These are phyloP conservation scores for Meiosimyza platycephala DNA, from an alignment of 2,888 invertebrate genomes.

Conservation along the genomic window DNA sequence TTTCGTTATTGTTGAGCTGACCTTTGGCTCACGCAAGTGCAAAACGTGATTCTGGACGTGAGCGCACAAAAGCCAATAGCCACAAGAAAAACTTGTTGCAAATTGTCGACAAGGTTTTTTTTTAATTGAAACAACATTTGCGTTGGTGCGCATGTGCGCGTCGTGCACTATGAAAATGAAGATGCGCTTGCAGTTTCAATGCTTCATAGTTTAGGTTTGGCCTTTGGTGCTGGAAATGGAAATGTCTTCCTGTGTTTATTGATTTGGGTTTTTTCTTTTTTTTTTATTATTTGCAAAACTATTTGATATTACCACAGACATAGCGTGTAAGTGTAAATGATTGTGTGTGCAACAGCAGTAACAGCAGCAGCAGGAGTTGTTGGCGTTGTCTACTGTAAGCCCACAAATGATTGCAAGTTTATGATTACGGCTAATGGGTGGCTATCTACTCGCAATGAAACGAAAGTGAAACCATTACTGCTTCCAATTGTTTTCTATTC, in stretches of 20 bases:
- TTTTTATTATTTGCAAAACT: too few relatives aligned
- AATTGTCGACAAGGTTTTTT: neutral
- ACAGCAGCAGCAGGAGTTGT: conserved; percentile 17
- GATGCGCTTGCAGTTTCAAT: neutral
- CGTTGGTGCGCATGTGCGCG: neutral
- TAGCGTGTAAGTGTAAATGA: neutral
- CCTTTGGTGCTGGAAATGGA: too few relatives aligned
- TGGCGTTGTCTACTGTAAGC: neutral
- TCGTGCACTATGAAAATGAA: neutral
- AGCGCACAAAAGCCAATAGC: neutral
- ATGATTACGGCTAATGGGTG: conserved; percentile 6
- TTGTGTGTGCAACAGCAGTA: neutral
- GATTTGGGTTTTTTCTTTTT: neutral
- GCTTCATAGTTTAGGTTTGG: too few relatives aligned
- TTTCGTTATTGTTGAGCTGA: neutral
- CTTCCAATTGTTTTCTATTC: conserved; percentile 8
- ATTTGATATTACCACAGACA: too few relatives aligned
- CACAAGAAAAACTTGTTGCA: neutral
- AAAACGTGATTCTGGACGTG: conserved; percentile 13
- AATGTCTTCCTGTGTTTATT: neutral
- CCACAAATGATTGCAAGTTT: conserved; percentile 9
- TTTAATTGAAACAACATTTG: conserved; percentile 9
- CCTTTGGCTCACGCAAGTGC: conserved; percentile 6
- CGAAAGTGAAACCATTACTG: conserved; percentile 19
- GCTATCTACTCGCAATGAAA: neutral